A percentile compares a stretch with the other conserved stretches of the same genome.
These are phyloP conservation scores for Alfaro cultratus DNA, from an alignment of 2,797 vertebrate genomes.

Conservation along the genomic window DNA sequence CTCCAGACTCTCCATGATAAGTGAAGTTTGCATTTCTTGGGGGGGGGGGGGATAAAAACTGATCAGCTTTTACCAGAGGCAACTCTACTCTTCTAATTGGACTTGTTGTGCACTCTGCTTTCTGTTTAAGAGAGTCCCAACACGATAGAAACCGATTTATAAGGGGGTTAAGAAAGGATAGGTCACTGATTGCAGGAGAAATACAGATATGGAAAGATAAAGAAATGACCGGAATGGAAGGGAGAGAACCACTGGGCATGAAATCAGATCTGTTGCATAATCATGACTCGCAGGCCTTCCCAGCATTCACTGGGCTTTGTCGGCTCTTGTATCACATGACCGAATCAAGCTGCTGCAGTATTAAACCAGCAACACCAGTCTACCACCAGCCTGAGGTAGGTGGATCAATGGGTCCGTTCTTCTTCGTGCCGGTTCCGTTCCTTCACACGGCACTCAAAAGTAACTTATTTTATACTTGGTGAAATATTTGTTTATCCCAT, in stretches of 20 bases:
- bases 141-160: not conserved
- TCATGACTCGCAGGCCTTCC: conserved; percentile 60
- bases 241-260: conserved; percentile 53
- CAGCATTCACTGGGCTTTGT: conserved; percentile 44
- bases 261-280: conserved; percentile 75
- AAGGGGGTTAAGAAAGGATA: not conserved
- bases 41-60: not conserved
- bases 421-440: conserved; percentile 6
- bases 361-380: conserved; percentile 56
- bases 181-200: not conserved
- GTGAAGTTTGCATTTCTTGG: not conserved
- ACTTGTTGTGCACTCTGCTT: not conserved
- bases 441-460: not conserved
- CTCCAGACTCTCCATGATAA: not conserved
- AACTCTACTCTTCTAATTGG: not conserved
- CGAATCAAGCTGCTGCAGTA: conserved; percentile 39
- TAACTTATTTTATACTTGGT: not conserved
- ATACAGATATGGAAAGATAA: conserved; percentile 8
- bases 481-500: not conserved
- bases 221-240: conserved; percentile 1
- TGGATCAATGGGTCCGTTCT: conserved; percentile 41
- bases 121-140: not conserved
- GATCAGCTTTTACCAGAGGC: conserved; percentile 16
- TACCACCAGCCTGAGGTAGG: conserved; percentile 37
- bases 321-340: conserved; percentile 60